These are phyloP conservation scores for Stomorhina lunata DNA, from an alignment of 2,888 invertebrate genomes.

Conservation along the genomic window DNA sequence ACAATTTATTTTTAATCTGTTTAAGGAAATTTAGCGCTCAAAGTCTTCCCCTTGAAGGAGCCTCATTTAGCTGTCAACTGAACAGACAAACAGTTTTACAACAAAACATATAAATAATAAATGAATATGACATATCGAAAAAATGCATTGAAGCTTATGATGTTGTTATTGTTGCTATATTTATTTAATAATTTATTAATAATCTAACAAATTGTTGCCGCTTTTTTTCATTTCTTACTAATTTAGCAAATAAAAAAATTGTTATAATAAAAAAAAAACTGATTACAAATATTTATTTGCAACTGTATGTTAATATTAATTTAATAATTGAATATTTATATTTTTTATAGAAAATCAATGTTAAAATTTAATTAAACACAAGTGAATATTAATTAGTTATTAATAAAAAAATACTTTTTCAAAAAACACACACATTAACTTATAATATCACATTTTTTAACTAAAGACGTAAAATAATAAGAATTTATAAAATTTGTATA, in stretches of 20 bases:
- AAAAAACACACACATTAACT: not conserved
- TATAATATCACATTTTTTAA: too few relatives aligned
- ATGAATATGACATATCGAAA: slow-evolving; percentile 42
- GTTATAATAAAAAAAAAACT: not conserved
- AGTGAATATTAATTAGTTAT: slow-evolving; percentile 50
- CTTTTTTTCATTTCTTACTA: not conserved
- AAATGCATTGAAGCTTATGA: not conserved
- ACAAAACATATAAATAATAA: too few relatives aligned
- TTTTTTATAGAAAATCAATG: slow-evolving; percentile 2
- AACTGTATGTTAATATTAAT: not conserved
- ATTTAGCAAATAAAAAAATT: slow-evolving; percentile 25
- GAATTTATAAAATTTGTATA: too few relatives aligned
- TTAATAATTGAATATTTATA: not conserved
- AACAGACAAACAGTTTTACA: slow-evolving; percentile 15
- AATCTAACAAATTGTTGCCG: slow-evolving; percentile 32
- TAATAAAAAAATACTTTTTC: slow-evolving; percentile 18
- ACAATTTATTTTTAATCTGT: not conserved
- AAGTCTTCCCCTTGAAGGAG: slow-evolving; percentile 48
- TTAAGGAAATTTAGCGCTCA: slow-evolving; percentile 40
- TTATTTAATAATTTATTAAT: not conserved
- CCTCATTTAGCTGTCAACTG: slow-evolving; percentile 36
- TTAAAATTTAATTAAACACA: slow-evolving; percentile 43
- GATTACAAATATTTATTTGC: slow-evolving; percentile 2
- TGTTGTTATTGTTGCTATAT: slow-evolving; percentile 36
- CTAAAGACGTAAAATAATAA: too few relatives aligned